Conservation (phyloP, 2,113 vertebrate genomes). For the Typhlomys cinereus region DNA sequence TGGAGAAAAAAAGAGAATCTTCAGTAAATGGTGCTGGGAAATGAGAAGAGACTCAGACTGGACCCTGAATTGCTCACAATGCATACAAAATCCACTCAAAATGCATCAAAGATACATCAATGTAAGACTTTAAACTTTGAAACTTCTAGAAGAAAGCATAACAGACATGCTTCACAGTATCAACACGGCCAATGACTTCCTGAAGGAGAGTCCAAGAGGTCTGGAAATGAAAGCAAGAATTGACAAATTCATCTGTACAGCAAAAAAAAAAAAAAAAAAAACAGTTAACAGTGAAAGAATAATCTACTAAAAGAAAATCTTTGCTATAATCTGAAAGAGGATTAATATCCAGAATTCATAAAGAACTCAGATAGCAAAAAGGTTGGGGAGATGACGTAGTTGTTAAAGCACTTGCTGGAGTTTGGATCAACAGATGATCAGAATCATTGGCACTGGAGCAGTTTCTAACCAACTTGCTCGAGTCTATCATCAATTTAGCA, state of each 20-base stretch:
- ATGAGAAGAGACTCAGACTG: background rate
- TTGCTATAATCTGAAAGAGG: background rate
- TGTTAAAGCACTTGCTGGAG: too few species aligned
- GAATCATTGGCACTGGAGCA: background rate
- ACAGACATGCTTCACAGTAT: background rate
- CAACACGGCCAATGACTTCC: background rate
- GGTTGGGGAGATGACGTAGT: too few species aligned
- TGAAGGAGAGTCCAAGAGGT: background rate
- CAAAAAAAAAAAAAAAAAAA: too few species aligned
- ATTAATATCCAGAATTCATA: background rate
- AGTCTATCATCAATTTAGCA: background rate
- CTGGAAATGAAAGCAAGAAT: background rate
- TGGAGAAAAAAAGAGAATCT: background rate
- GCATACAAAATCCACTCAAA: background rate
- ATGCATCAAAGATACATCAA: background rate
- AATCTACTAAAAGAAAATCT: background rate
- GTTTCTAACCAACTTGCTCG: background rate
- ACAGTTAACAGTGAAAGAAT: background rate
- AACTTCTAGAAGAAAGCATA: background rate
- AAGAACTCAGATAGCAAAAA: background rate
- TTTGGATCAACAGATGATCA: background rate
- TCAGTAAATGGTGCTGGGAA: background rate
- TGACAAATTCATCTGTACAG: background rate
- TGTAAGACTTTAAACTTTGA: background rate
- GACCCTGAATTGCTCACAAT: background rate